phyloP scores from a whole-genome alignment of 1,140 invertebrate genomes.

The Zaprionus capensis region DNA sequence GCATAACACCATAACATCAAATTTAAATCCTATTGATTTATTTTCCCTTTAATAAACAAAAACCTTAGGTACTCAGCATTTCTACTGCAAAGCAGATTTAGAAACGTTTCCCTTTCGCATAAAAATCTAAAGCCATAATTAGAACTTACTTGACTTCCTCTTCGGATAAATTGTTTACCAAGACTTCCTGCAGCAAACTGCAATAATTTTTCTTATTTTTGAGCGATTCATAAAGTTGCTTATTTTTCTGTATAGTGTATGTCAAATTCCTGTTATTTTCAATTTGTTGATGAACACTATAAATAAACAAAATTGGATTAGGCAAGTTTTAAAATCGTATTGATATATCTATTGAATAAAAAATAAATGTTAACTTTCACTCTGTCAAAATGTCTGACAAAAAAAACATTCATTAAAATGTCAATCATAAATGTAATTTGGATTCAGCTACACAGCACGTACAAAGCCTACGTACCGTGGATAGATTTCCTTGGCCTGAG shows the following conservation, averaged over 20 bases:
- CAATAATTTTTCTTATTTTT: conserved; percentile 64
- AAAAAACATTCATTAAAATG: not conserved
- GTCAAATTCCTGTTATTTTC: conserved; percentile 67
- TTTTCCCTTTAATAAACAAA: too few species aligned
- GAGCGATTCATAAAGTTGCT: conserved; percentile 45
- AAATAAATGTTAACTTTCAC: too few species aligned
- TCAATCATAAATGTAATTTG: not conserved
- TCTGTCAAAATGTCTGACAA: not conserved
- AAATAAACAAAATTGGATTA: not conserved
- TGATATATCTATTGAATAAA: too few species aligned
- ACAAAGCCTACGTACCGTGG: conserved; percentile 16
- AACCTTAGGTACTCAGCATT: too few species aligned
- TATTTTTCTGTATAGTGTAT: conserved; percentile 51
- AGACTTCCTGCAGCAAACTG: conserved; percentile 47
- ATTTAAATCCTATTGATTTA: too few species aligned
- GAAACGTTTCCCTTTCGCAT: too few species aligned
- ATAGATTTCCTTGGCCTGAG: conserved; percentile 70
- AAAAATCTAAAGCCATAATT: too few species aligned
- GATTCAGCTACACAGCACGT: not conserved
- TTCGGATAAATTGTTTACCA: conserved; percentile 70
- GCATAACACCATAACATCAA: too few species aligned
- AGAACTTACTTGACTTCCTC: conserved; percentile 68
- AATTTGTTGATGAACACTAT: conserved; percentile 66
- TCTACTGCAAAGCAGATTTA: too few species aligned
- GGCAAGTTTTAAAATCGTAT: not conserved